These are phyloP conservation scores for Drosophila lowei DNA, from an alignment of 1,140 invertebrate genomes.

Conservation along the genomic window DNA sequence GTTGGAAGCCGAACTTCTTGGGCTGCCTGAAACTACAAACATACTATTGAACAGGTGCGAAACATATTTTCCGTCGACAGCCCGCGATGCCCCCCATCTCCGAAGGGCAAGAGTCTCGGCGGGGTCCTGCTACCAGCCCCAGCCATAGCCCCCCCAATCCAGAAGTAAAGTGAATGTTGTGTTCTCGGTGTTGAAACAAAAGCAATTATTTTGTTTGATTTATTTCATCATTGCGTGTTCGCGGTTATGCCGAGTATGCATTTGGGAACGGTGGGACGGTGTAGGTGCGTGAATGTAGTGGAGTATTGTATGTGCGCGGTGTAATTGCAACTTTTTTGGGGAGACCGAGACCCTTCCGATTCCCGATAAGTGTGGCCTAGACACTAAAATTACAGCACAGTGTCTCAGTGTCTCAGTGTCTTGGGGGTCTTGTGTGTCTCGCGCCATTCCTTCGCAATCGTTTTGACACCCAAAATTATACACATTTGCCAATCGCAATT, in stretches of 20 bases:
- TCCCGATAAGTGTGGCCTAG: slow-evolving; percentile 61
- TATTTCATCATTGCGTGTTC: slow-evolving; percentile 75
- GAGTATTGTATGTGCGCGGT: slow-evolving; percentile 20
- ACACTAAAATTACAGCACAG: slow-evolving; percentile 69
- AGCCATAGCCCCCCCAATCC: neutral
- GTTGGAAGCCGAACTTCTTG: slow-evolving; percentile 31
- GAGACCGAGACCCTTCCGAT: slow-evolving; percentile 45
- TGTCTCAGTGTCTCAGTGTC: slow-evolving; percentile 46
- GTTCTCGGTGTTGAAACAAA: slow-evolving; percentile 67
- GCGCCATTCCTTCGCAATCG: slow-evolving; percentile 26
- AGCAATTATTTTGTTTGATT: slow-evolving; percentile 79
- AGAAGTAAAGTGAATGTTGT: slow-evolving; percentile 37
- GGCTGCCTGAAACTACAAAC: slow-evolving; percentile 26
- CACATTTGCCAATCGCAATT: slow-evolving; percentile 12
- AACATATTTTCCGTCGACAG: slow-evolving; percentile 46
- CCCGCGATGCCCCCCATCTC: too few relatives aligned
- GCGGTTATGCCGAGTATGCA: slow-evolving; percentile 1
- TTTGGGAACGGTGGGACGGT: neutral
- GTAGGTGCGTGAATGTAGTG: slow-evolving; percentile 29
- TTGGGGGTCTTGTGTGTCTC: neutral
- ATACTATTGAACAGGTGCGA: slow-evolving; percentile 67
- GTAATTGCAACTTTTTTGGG: slow-evolving; percentile 66
- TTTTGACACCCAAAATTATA: slow-evolving; percentile 39
- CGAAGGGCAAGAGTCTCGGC: too few relatives aligned
- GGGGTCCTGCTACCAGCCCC: neutral